Base-by-base conservation (phyloP, 1,140 invertebrate species). In the Holotrichia oblita region DNA sequence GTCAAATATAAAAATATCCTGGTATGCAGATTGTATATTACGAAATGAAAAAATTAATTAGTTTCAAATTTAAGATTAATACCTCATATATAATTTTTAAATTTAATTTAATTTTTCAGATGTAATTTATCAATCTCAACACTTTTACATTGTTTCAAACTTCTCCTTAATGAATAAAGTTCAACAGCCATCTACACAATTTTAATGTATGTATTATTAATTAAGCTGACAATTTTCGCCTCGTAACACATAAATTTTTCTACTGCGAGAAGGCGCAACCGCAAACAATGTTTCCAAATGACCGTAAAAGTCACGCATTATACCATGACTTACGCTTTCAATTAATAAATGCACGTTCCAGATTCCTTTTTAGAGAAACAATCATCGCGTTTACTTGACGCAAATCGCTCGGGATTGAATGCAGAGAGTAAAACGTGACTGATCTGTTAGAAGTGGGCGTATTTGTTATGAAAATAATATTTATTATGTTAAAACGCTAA, bases 341-440 rank as follows among this genome's bases (percentile, higher is more conserved):
- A 69, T 22, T 69, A 69, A 69, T 34, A 22, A 69, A 69, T 69
- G 61, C 61, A 69, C 14, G 61, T 10, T 69, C 61, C 61, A 69
- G 61, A 69, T 69, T 69, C 61, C 24, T 69, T 69, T 22, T 10
- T 17, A n/a, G 20, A 34, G 20, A 14, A 6, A 27, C 61, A 55
- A 6, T n/a, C 48, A 6, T 55, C 48, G 14, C 48, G 48, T n/a
- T 55, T 17, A 17, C 48, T n/a, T 6, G 17, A 55, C 48, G 17
- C 3, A 55, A 55, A 55, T 55, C 48, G 14, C 17, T 17, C 48
- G 48, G n/a, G 14, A 55, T 55, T 55, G 17, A 6, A 55, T 17
- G 14, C n/a, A 55, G 48, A 55, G n/a, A 55, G 14, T 14, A n/a
- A 55, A 55, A 17, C 48, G 48, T 55, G 48, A 55, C 17, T 17